phyloP scores from a whole-genome alignment of 1,140 invertebrate species.

The Hylaeus anthracinus region DNA sequence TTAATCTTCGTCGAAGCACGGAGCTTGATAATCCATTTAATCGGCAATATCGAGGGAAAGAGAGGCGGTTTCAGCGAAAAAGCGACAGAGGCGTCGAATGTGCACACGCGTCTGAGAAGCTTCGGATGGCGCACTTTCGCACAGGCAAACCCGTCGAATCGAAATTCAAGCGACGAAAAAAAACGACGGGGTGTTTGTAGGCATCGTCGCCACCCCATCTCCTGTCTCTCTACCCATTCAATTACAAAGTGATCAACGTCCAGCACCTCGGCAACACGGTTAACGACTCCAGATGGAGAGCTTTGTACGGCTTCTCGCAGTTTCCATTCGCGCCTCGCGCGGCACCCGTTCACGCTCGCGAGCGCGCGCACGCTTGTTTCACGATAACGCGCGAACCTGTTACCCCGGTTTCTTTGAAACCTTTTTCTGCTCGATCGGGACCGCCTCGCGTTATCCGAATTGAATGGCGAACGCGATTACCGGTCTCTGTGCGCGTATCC shows the following conservation, averaged over 20 bases:
- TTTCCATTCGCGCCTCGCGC: slow-evolving; percentile 40
- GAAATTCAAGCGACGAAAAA: slow-evolving; percentile 62
- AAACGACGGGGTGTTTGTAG: slow-evolving; percentile 18
- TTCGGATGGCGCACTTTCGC: background rate
- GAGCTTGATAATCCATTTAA: slow-evolving; percentile 44
- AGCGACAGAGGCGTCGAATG: background rate
- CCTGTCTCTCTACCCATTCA: slow-evolving; percentile 59
- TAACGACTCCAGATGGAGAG: slow-evolving; percentile 73
- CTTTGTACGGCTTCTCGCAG: slow-evolving; percentile 56
- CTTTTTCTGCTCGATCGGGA: background rate
- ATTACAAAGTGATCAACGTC: slow-evolving; percentile 76
- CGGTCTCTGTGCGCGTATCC: background rate
- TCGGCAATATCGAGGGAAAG: slow-evolving; percentile 39
- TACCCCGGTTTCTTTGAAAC: background rate
- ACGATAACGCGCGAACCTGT: slow-evolving; percentile 4
- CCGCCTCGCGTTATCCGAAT: background rate
- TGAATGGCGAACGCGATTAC: background rate
- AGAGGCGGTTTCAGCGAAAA: background rate
- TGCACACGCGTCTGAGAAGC: background rate
- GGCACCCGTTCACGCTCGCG: background rate
- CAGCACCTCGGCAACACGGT: slow-evolving; percentile 61
- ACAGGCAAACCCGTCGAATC: slow-evolving; percentile 48
- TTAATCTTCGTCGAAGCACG: slow-evolving; percentile 55
- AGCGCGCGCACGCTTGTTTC: background rate
- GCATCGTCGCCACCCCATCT: slow-evolving; percentile 5